These are phyloP conservation scores for Aplysia californica DNA, from an alignment of 1,140 invertebrate genomes.

Conservation along the genomic window DNA sequence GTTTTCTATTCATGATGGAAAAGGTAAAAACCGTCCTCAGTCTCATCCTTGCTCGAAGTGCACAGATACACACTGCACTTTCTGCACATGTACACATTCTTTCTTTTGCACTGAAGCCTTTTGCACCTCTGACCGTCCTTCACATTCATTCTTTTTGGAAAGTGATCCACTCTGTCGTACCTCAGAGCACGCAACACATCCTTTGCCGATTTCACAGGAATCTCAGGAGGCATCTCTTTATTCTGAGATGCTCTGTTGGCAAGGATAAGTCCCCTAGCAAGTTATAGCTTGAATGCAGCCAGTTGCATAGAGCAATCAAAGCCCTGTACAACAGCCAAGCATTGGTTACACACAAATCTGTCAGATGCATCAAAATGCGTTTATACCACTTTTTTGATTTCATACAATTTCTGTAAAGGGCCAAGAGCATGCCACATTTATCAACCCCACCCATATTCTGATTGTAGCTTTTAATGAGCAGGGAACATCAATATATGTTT, in stretches of 20 bases:
- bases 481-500: neutral
- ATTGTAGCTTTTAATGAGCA: neutral
- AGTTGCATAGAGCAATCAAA: neutral
- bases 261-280: neutral
- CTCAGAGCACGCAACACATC: neutral
- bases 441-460: neutral
- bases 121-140: neutral
- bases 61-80: neutral
- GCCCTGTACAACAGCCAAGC: neutral
- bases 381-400: neutral
- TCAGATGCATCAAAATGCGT: neutral
- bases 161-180: neutral
- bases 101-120: neutral
- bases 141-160: neutral
- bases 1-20: too few species aligned
- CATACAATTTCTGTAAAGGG: neutral
- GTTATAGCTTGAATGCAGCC: neutral
- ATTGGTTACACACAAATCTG: neutral
- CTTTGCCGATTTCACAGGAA: neutral
- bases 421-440: neutral
- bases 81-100: neutral
- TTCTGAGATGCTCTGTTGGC: too few species aligned
- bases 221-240: neutral
- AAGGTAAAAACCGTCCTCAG: neutral
- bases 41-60: neutral